Evolutionary conservation across 2,113 vertebrate species (phyloP).

Genomic region (Eubucco bourcierii): DNA sequence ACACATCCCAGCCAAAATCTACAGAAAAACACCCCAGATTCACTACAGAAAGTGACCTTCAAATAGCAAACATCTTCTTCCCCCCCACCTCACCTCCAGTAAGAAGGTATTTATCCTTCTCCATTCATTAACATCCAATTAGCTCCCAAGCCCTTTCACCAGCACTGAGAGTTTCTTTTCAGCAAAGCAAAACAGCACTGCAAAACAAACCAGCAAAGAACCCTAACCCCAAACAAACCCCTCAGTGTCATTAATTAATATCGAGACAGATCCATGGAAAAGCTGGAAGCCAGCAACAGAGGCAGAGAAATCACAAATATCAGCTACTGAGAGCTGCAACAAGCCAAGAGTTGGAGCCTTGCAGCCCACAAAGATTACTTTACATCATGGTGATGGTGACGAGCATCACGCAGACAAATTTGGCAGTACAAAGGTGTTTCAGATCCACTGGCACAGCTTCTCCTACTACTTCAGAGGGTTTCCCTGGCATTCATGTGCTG

Average conservation of each 20-base stretch:
- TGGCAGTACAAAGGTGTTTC: background rate
- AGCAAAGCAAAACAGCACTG: background rate
- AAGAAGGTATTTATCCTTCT: background rate
- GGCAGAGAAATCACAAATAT: background rate
- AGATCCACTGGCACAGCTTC: background rate
- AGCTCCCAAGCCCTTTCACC: background rate
- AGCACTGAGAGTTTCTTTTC: background rate
- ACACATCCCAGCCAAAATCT: background rate
- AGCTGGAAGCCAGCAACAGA: background rate
- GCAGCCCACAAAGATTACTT: background rate
- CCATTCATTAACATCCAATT: constrained; percentile 22
- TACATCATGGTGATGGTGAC: rapidly evolving
- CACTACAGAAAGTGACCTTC: background rate
- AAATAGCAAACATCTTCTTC: background rate
- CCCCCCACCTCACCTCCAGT: too few species aligned
- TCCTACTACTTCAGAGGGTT: background rate
- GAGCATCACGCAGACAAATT: background rate
- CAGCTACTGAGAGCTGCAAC: background rate
- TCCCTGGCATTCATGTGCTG: background rate
- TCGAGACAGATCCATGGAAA: background rate
- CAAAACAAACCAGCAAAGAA: background rate
- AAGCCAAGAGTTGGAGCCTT: background rate
- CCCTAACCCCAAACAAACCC: background rate
- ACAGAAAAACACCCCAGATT: background rate
- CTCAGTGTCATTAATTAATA: background rate